Base-by-base conservation (phyloP, 2,888 invertebrate genomes). In the Aleiodes testaceus region DNA sequence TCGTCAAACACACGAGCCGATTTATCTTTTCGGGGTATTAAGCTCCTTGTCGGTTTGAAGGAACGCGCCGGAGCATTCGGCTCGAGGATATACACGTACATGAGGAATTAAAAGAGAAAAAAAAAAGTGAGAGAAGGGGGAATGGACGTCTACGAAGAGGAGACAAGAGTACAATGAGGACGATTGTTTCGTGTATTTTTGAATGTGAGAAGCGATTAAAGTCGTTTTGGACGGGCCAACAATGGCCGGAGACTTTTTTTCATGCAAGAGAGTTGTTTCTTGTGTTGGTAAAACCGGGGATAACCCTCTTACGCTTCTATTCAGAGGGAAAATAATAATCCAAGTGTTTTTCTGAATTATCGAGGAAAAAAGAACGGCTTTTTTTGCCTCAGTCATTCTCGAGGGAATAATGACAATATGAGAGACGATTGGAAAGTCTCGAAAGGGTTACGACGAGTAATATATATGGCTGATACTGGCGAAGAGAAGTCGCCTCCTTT, bases 201-300 rank as follows among this genome's bases (percentile, higher is more conserved):
- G 80, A 83, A 82, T 83, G 80, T 80, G 78, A 79, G 84, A 84
- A 82, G 80, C 80, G 84, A 84, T 84, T 84, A 84, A 81, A 79
- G 79, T 78, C 79, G 77, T 72, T 52, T 82, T 80, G 82, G 82
- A 82, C 79, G 80, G 79, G 82, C 80, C 80, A 80, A 84, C 84
- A 84, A 84, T 84, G 78, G 72, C 26, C 42, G 45, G 42, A 14
- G 36, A 14, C 63, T 63, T 63, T 63, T n/a, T n/a, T n/a, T n/a
- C n/a, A n/a, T n/a, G n/a, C n/a, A 65, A 68, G 71, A 72, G 69
- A 63, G 47, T 63, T 53, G 59, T 61, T 49, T 47, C 64, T 73
- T 50, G 16, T 70, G 59, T 55, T 55, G 22, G 14, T n/a, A 42
- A 30, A 20, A 11, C 55, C 11, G 7, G 9, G 16, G n/a, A 22